Evolutionary conservation across 1,140 invertebrate species (phyloP).

Genomic region (Ectropis grisescens): DNA sequence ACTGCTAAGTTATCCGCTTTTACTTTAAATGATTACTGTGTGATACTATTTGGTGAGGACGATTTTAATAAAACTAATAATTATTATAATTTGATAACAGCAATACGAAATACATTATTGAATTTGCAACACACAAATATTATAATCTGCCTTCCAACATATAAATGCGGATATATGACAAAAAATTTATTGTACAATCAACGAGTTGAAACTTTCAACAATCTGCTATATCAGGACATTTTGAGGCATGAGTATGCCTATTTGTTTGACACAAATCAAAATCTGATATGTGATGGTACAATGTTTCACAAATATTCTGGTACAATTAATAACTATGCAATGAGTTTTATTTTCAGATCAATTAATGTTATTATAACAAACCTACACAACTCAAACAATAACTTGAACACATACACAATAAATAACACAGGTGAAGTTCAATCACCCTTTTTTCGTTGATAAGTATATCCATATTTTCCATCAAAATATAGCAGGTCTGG

Average conservation of each 20-base stretch:
- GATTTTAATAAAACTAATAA: conserved; percentile 9
- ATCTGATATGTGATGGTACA: conserved; percentile 3
- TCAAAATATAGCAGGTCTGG: conserved; percentile 15
- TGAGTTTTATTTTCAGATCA: conserved; percentile 1
- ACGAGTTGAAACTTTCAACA: conserved; percentile 13
- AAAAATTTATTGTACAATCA: conserved; percentile 10
- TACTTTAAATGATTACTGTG: conserved; percentile 9
- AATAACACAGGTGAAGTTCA: not conserved
- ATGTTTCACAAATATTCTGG: conserved; percentile 8
- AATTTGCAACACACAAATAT: conserved; percentile 9
- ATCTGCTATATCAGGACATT: conserved; percentile 5
- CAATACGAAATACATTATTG: conserved; percentile 1
- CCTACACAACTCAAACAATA: not conserved
- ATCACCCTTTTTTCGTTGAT: conserved; percentile 6
- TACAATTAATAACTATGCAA: conserved; percentile 5
- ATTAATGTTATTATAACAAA: not conserved
- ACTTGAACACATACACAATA: not conserved
- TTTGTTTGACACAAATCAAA: conserved; percentile 7
- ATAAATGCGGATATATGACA: not conserved
- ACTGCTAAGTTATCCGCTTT: conserved; percentile 1
- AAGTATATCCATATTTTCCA: conserved; percentile 8
- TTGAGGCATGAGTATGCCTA: conserved; percentile 7
- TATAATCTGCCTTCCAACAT: conserved; percentile 6
- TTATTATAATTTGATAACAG: conserved; percentile 2
- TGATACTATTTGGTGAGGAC: conserved; percentile 12